Conservation (phyloP, 1,140 invertebrate genomes). For the Venustaconcha ellipsiformis region DNA sequence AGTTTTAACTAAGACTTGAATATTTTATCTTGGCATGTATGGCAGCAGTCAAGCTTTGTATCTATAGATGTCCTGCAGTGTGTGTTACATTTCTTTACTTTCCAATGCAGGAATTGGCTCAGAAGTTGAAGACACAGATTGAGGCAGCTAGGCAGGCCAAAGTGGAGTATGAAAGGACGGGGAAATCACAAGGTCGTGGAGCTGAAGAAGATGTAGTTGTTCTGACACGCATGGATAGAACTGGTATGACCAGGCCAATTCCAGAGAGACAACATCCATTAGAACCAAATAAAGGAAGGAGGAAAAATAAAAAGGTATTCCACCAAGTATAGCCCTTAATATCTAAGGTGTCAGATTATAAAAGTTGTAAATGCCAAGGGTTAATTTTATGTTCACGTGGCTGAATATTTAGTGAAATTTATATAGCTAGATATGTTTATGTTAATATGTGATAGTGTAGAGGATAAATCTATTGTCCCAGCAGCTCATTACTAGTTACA, state of each 20-base stretch:
- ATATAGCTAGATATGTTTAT: neutral
- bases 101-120: slow-evolving; percentile 73
- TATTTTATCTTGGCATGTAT: too few species aligned
- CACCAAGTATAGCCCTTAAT: neutral
- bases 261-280: slow-evolving; percentile 36
- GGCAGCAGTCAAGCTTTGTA: too few species aligned
- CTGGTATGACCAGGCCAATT: slow-evolving; percentile 71
- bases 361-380: neutral
- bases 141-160: slow-evolving; percentile 77
- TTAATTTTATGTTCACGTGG: neutral
- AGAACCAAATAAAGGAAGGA: slow-evolving; percentile 61
- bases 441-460: neutral
- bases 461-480: neutral
- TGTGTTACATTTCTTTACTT: slow-evolving; percentile 15
- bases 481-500: neutral
- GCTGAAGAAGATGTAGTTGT: slow-evolving; percentile 74
- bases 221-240: slow-evolving; percentile 78
- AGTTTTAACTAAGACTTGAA: too few species aligned
- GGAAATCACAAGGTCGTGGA: slow-evolving; percentile 1
- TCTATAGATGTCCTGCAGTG: too few species aligned
- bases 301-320: slow-evolving; percentile 67
- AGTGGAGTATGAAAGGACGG: slow-evolving; percentile 34
- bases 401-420: slow-evolving; percentile 21
- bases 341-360: neutral
- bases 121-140: slow-evolving; percentile 81